Conservation (phyloP, 2,888 invertebrate species). For the Trachelus iudaicus region DNA sequence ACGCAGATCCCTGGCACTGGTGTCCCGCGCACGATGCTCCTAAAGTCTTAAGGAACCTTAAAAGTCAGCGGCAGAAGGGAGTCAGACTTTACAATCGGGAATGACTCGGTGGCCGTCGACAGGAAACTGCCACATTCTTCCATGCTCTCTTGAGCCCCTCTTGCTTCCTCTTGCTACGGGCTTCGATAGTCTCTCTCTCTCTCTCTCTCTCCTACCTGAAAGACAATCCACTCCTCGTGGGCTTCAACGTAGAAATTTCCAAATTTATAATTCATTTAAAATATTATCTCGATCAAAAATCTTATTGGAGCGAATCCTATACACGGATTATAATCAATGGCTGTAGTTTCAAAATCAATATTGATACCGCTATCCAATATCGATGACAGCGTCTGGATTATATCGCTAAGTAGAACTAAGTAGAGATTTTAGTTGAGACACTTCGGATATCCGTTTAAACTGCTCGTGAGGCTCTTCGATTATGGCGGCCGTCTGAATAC, state of each 20-base stretch:
- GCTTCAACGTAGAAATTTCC: not conserved
- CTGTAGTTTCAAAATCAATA: not conserved
- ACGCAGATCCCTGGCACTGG: not conserved
- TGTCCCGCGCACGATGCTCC: slow-evolving; percentile 1
- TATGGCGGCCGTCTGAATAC: not conserved
- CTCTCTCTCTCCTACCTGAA: not conserved
- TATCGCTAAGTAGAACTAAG: not conserved
- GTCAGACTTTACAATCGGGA: slow-evolving; percentile 11
- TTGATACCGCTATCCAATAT: not conserved
- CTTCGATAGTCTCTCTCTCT: not conserved
- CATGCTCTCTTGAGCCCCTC: not conserved
- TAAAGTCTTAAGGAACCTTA: slow-evolving; percentile 23
- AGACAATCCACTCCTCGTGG: not conserved
- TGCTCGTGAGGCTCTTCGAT: not conserved
- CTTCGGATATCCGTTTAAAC: not conserved
- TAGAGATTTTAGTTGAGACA: not conserved
- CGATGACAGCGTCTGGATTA: not conserved
- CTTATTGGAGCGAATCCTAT: not conserved
- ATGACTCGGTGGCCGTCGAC: slow-evolving; percentile 32
- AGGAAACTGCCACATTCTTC: slow-evolving; percentile 52
- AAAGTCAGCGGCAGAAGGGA: slow-evolving; percentile 12
- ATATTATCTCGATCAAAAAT: not conserved
- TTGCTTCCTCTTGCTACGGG: not conserved
- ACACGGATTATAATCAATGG: not conserved
- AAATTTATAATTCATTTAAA: too few species aligned